Base-by-base conservation (phyloP, 2,113 vertebrate genomes). In the Corapipo altera region DNA sequence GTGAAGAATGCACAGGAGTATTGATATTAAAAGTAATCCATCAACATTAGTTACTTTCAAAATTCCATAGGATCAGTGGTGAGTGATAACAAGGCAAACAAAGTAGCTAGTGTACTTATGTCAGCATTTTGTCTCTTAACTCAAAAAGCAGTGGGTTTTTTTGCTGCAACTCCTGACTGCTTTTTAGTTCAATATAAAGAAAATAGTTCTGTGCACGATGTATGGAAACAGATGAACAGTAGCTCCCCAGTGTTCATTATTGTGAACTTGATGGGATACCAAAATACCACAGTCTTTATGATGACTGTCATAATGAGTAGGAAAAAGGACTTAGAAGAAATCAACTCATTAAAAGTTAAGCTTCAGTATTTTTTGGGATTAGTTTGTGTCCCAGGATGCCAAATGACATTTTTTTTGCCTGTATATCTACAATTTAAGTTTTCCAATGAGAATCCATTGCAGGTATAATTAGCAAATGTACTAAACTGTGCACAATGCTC, bases 131-230 rank as follows among this genome's bases (percentile, higher is more conserved):
- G 33, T 64, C 54, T 61, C 20, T 66, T 69, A 65, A 46, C 32
- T 51, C 46, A 43, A 71, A 76, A 84, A 81, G 28, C 41, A 58
- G 17, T 41, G n/a, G 28, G 37, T 78, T 85, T 66, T 59, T 55
- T 64, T 14, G 30, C 30, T 72, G 23, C 27, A 57, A 18, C 6
- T 85, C 35, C 46, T 80, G 37, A 22, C 64, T 91, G 44, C n/a
- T 89, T 85, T 93, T 91, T 44, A 64, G 51, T 17, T 80, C 28
- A 59, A 33, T 49, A 41, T 30, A 20, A 23, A 55, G 59, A 59
- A 62, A 20, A 19, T 1, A 57, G 1, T 39, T 72, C 39, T 81
- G 28, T 11, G 5, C 55, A 77, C 0, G 0, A 3, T 67, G 8
- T 62, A 33, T 44, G 33, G 64, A 78, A 87, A 27, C 2, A 4